Base-by-base conservation (phyloP, 2,888 invertebrate genomes). In the Drosophila mayaguana region DNA sequence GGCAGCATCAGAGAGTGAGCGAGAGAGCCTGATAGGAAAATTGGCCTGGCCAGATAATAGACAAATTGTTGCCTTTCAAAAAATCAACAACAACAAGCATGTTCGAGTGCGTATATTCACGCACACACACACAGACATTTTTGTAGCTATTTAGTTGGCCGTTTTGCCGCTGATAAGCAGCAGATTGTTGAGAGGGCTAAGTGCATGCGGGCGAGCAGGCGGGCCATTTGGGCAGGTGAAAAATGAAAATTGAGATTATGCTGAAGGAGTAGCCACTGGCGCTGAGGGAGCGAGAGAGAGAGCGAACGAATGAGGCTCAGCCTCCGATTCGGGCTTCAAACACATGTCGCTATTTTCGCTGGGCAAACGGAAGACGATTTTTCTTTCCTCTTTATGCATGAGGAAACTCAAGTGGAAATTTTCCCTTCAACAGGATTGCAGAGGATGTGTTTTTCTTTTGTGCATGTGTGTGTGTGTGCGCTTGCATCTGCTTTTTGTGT, bases 191-290 rank as follows among this genome's bases (percentile, higher is more conserved):
- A 43, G 64, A 40, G 62, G 71, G 56, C 63, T 77, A 83, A 83
- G 83, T 83, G 80, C 81, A 80, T 80, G 78, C 83, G 83, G 80
- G 55, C 78, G 81, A 73, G 51, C 78, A 56, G 53, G 63, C 63
- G 54, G 63, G 53, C 72, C 77, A 72, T 86, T 78, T 78, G 64
- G 78, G 88, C 84, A 85, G 84, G 84, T 85, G 84, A 88, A 88
- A 86, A 86, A 85, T 80, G 78, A 80, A 85, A 85, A 88, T 86
- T 77, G 83, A 88, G 84, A 85, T 85, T 88, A 88, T 77, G 80
- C 67, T 75, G 68, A 78, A 74, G 56, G 67, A 61, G 62, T 20
- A 43, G 56, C 43, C 56, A 65, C 28, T 48, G 55, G 20, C 16
- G n/a, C 34, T 8, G 6, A 40, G 20, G 8, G 22, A 8, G n/a